phyloP scores from a whole-genome alignment of 2,797 vertebrate species.

The Sebastes wilsoni region DNA sequence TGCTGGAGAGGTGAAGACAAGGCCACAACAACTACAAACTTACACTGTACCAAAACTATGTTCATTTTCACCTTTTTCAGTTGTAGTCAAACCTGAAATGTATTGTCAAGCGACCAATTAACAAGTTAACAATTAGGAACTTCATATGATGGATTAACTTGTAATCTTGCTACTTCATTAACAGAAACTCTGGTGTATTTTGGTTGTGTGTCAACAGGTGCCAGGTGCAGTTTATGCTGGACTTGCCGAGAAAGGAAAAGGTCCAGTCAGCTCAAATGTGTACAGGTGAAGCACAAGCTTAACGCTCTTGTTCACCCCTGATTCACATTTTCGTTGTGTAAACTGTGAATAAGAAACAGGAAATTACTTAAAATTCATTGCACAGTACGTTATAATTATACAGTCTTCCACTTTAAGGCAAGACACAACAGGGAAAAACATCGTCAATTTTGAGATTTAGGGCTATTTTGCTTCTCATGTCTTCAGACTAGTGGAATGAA shows the following conservation, averaged over 20 bases:
- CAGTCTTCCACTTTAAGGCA: neutral
- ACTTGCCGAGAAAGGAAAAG: slow-evolving; percentile 15
- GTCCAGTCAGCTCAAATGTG: slow-evolving; percentile 24
- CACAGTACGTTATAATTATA: neutral
- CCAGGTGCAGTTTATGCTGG: neutral
- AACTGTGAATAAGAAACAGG: neutral
- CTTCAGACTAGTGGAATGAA: no score
- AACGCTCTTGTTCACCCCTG: neutral
- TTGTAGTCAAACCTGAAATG: neutral
- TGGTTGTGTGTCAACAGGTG: slow-evolving; percentile 41
- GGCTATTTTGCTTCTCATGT: no score
- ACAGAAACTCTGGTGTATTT: neutral
- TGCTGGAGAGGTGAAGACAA: slow-evolving; percentile 51
- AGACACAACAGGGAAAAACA: no score
- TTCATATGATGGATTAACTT: neutral
- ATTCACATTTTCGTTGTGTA: neutral
- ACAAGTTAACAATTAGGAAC: no score
- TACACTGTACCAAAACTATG: neutral
- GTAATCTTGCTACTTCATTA: neutral
- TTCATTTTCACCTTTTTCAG: neutral
- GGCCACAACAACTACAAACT: neutral
- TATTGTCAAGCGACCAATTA: neutral
- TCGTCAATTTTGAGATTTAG: no score
- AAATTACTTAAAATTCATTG: neutral
- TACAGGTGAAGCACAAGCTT: slow-evolving; percentile 72